These are phyloP conservation scores for Vimba vimba DNA, from an alignment of 2,113 vertebrate genomes.

Conservation along the genomic window DNA sequence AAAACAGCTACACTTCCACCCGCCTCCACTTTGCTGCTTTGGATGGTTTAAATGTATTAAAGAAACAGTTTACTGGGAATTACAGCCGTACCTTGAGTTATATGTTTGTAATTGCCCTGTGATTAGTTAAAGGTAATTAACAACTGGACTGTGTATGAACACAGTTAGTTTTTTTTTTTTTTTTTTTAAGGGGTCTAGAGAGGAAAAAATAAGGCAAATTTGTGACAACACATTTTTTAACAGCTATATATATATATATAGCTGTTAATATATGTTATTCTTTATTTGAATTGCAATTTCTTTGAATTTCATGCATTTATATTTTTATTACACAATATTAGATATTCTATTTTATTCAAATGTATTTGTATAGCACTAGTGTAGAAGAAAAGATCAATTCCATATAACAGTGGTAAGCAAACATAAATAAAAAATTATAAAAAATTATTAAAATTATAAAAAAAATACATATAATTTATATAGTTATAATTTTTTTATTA, in stretches of 20 bases:
- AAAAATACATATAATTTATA: too few species aligned
- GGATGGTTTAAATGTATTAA: neutral
- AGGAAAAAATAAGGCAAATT: neutral
- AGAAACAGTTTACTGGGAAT: neutral
- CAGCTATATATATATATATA: too few species aligned
- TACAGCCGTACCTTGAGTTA: neutral
- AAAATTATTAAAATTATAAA: too few species aligned
- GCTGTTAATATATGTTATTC: too few species aligned
- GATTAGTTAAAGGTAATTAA: neutral
- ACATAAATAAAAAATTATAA: too few species aligned
- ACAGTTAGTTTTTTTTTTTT: neutral
- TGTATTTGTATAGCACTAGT: neutral
- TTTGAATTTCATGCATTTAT: too few species aligned
- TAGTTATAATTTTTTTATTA: too few species aligned
- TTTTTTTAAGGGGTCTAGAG: neutral
- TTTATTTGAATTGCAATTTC: too few species aligned
- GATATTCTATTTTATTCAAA: neutral
- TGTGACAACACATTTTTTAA: neutral
- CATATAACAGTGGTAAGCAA: too few species aligned
- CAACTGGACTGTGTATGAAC: neutral
- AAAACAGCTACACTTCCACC: constrained; percentile 18
- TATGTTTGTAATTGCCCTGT: neutral
- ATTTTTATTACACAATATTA: too few species aligned
- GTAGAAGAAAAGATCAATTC: too few species aligned
- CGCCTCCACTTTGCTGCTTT: neutral